These are phyloP conservation scores for Cynaeus angustus DNA, from an alignment of 2,888 invertebrate genomes.

Conservation along the genomic window DNA sequence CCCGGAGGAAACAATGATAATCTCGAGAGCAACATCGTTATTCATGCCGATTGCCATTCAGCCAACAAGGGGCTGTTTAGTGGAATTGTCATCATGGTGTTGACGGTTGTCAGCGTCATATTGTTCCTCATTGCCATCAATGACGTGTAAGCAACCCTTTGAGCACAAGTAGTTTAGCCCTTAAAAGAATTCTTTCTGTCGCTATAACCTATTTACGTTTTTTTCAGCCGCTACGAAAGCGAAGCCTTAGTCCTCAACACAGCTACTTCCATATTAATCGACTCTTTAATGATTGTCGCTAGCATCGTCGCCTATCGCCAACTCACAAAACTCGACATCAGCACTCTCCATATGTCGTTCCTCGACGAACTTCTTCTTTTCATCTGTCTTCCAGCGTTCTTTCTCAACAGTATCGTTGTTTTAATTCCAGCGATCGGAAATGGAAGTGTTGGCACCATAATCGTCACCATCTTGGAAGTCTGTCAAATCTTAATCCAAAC, in stretches of 20 bases:
- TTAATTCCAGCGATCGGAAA: slow-evolving; percentile 77
- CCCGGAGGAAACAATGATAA: slow-evolving; percentile 56
- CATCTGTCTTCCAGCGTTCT: slow-evolving; percentile 83
- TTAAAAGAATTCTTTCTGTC: no score
- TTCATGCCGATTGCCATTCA: slow-evolving; percentile 82
- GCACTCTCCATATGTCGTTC: slow-evolving; percentile 77
- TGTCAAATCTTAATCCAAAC: slow-evolving; percentile 79
- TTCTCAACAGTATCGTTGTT: slow-evolving; percentile 81
- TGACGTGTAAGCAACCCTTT: slow-evolving; percentile 70
- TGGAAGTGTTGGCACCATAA: slow-evolving; percentile 54
- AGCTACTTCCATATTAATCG: slow-evolving; percentile 74
- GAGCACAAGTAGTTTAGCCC: no score
- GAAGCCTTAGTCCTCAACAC: slow-evolving; percentile 73
- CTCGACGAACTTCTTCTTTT: slow-evolving; percentile 82
- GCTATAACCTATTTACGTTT: no score
- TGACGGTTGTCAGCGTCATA: slow-evolving; percentile 76
- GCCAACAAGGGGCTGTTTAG: slow-evolving; percentile 85
- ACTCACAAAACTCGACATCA: slow-evolving; percentile 79
- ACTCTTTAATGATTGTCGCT: slow-evolving; percentile 75
- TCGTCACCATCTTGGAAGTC: slow-evolving; percentile 59
- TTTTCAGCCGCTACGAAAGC: slow-evolving; percentile 70
- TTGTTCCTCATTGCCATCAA: slow-evolving; percentile 76
- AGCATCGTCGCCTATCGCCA: slow-evolving; percentile 78
- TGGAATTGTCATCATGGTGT: slow-evolving; percentile 75
- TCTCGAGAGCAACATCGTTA: slow-evolving; percentile 64